phyloP scores from a whole-genome alignment of 2,113 vertebrate genomes.

The Verasper variegatus region DNA sequence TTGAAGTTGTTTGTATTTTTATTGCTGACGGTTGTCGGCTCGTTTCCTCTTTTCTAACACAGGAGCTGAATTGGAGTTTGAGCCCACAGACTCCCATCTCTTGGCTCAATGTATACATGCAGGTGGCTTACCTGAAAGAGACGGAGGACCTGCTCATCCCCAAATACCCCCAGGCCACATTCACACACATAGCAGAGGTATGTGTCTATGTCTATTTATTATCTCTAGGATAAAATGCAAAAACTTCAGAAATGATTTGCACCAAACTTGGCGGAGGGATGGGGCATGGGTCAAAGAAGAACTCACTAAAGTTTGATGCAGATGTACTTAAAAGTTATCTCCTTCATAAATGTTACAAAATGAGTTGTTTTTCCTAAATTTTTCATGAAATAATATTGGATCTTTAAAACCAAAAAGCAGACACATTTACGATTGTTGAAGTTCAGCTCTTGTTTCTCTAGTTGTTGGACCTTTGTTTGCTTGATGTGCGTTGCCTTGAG shows the following conservation, averaged over 20 bases:
- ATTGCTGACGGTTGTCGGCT: background rate
- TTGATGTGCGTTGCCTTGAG: conserved; percentile 91
- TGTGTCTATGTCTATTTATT: background rate
- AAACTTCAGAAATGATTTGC: too few species aligned
- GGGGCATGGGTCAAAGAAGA: too few species aligned
- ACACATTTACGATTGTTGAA: background rate
- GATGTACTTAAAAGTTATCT: background rate
- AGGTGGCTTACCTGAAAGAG: conserved; percentile 91
- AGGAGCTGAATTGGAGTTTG: conserved; percentile 95
- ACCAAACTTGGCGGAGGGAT: too few species aligned
- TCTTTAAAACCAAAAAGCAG: background rate
- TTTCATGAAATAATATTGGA: too few species aligned
- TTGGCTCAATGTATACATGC: conserved; percentile 98
- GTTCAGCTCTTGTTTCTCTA: conserved; percentile 43
- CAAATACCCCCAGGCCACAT: conserved; percentile 91
- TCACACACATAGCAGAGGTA: conserved; percentile 94
- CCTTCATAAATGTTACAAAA: too few species aligned
- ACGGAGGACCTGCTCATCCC: conserved; percentile 86
- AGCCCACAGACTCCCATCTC: conserved; percentile 93
- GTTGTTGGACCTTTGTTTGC: conserved; percentile 93
- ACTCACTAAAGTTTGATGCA: background rate
- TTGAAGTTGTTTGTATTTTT: background rate
- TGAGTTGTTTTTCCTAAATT: too few species aligned
- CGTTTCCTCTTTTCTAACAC: conserved; percentile 3
- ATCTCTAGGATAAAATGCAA: too few species aligned